Conservation (phyloP, 2,888 invertebrate species). For the Melipona bicolor region DNA sequence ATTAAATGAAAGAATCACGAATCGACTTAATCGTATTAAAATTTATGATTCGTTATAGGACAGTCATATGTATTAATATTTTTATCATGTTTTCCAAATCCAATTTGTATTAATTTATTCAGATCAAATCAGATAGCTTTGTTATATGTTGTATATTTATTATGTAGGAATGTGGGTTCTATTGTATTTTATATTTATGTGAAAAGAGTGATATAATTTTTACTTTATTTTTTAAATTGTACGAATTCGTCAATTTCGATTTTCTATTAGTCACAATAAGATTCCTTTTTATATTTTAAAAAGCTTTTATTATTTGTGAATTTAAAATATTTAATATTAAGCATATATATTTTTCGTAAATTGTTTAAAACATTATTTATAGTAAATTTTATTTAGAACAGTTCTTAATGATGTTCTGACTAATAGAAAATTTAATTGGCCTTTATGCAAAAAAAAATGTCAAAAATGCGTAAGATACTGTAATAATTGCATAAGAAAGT, state of each 20-base stretch:
- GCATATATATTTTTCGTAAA: conserved; percentile 10
- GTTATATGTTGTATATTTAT: conserved; percentile 72
- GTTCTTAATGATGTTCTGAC: conserved; percentile 47
- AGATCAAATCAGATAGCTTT: conserved; percentile 51
- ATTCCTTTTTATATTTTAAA: conserved; percentile 42
- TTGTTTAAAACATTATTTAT: conserved; percentile 26
- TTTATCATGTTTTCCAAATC: conserved; percentile 48
- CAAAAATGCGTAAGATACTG: conserved; percentile 48
- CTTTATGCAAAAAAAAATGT: conserved; percentile 37
- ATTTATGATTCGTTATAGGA: conserved; percentile 41
- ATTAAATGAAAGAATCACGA: conserved; percentile 12
- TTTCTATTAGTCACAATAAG: conserved; percentile 60
- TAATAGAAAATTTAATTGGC: conserved; percentile 57
- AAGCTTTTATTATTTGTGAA: conserved; percentile 17
- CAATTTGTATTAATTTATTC: conserved; percentile 71
- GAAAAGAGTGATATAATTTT: conserved; percentile 51
- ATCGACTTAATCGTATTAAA: conserved; percentile 41
- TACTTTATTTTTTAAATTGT: conserved; percentile 50
- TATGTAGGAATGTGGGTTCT: conserved; percentile 61
- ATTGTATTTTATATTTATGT: conserved; percentile 59
- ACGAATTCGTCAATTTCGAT: conserved; percentile 41
- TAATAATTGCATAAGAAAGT: conserved; percentile 67
- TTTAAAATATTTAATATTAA: conserved; percentile 20
- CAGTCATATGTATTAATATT: conserved; percentile 48
- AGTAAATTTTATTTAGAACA: conserved; percentile 38